Evolutionary conservation across 2,113 vertebrate species (phyloP), one percentile per base, ranked within the genome.

Genomic region (Varanus salvator): DNA sequence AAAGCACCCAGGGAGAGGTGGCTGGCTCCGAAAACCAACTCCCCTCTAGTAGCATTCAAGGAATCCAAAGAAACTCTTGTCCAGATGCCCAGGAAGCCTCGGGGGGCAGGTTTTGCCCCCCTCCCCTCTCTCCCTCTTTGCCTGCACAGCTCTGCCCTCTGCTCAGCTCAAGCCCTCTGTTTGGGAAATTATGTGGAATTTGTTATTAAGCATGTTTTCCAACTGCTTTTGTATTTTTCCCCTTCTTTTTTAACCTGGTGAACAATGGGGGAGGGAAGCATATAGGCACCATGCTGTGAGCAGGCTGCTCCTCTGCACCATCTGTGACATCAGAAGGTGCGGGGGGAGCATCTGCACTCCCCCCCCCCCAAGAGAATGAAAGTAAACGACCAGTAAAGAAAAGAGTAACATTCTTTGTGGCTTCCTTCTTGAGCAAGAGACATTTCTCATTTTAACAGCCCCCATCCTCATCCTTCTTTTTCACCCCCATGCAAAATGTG

Each of bases 281-380:
- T 97, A 96, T 95, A 96, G 97, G 97, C 97, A 96, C 96, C 98
- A 98, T 97, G 97, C 97, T 97, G 97, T 86, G 97, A 91, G 93
- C 90, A 89, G 95, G 92, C 92, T 96, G 94, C 95, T 95, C 97
- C 95, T 95, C 96, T 96, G 96, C 96, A 97, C 96, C 97, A 97
- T 97, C 96, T 97, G 96, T 97, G 97, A 95, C 96, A 97, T 97
- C 97, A 95, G 96, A 95, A 96, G 94, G 94, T 3, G 11, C 52
- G 85, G 87, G 72, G 86, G 88, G 82, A n/a, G 85, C 48, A 78
- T 54, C 34, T 11, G 72, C 64, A 34, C 80, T n/a, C 44, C 25
- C 25, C 25, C 57, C 2, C n/a, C 31, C 25, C 23, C 3, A 19
- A 81, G 44, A 84, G 89, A 81, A 89, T 85, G 75, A 85, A 85